Percentiles rank a stretch among this genome's conserved stretches.
phyloP scores from a whole-genome alignment of 2,797 vertebrate species.

The Sebastes miniatus region DNA sequence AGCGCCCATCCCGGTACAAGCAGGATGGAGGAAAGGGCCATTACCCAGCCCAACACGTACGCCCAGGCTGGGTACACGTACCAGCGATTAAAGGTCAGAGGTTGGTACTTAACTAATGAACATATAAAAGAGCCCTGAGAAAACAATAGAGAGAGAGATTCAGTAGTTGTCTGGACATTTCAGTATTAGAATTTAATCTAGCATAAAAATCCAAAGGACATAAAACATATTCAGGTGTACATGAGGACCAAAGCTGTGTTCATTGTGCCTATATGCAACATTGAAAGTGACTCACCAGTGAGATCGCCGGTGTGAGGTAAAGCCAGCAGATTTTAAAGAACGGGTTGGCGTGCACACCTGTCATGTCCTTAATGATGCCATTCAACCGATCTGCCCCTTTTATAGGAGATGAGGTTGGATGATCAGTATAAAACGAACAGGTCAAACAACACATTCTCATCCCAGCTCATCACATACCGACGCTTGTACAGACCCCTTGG shows the following conservation, averaged over 20 bases:
- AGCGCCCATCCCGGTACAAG: constrained; percentile 80
- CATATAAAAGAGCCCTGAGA: constrained; percentile 80
- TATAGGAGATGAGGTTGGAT: background rate
- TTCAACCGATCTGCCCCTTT: constrained; percentile 84
- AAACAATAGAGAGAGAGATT: background rate
- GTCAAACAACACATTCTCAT: background rate
- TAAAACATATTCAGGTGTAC: background rate
- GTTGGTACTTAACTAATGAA: constrained; percentile 84
- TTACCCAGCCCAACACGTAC: constrained; percentile 82
- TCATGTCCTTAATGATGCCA: constrained; percentile 88
- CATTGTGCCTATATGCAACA: background rate
- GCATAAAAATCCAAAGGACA: background rate
- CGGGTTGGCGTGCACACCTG: constrained; percentile 79
- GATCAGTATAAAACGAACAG: background rate
- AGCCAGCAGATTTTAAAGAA: constrained; percentile 91
- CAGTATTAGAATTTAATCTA: background rate
- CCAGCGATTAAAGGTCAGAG: constrained; percentile 84
- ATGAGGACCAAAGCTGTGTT: background rate
- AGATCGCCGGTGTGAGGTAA: constrained; percentile 86
- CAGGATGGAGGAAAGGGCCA: constrained; percentile 87
- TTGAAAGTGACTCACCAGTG: constrained; percentile 77
- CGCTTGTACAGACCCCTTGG: no score
- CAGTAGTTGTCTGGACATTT: background rate
- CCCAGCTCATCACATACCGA: no score
- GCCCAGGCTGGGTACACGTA: constrained; percentile 87